Evolutionary conservation across 2,888 invertebrate species (phyloP).

Genomic region (Eustalomyia histrio): DNA sequence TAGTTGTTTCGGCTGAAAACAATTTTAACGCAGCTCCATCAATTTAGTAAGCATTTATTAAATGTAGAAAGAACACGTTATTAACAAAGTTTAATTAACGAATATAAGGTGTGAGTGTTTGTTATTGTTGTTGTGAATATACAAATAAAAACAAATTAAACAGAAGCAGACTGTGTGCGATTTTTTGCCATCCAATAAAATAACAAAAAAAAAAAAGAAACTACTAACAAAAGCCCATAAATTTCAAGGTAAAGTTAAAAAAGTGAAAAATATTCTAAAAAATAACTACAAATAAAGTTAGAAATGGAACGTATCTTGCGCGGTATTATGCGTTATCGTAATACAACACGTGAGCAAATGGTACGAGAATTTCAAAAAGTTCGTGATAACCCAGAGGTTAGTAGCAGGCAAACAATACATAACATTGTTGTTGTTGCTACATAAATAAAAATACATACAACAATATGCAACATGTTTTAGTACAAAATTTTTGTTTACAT

Average conservation of each 20-base stretch:
- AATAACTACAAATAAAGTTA: background rate
- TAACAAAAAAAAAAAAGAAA: background rate
- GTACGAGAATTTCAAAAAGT: conserved; percentile 95
- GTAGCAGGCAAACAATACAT: conserved; percentile 49
- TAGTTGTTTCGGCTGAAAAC: conserved; percentile 15
- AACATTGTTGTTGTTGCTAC: conserved; percentile 24
- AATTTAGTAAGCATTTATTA: conserved; percentile 52
- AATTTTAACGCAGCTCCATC: conserved; percentile 36
- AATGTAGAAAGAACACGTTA: conserved; percentile 1
- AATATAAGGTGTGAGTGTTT: background rate
- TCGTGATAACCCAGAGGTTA: conserved; percentile 87
- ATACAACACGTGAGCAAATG: conserved; percentile 90
- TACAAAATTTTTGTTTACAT: background rate
- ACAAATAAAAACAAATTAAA: background rate
- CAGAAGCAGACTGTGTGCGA: background rate
- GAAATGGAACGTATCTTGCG: conserved; percentile 91
- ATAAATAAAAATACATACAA: too few relatives aligned
- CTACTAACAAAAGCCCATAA: background rate
- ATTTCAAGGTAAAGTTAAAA: background rate
- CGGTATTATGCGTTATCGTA: conserved; percentile 94
- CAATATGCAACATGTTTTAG: conserved; percentile 18
- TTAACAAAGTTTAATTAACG: background rate
- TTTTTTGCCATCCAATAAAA: conserved; percentile 5
- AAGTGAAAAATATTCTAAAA: conserved; percentile 1
- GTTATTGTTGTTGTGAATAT: background rate